Conservation (phyloP, 1,140 invertebrate species). For the Drosophila ohnishii region DNA sequence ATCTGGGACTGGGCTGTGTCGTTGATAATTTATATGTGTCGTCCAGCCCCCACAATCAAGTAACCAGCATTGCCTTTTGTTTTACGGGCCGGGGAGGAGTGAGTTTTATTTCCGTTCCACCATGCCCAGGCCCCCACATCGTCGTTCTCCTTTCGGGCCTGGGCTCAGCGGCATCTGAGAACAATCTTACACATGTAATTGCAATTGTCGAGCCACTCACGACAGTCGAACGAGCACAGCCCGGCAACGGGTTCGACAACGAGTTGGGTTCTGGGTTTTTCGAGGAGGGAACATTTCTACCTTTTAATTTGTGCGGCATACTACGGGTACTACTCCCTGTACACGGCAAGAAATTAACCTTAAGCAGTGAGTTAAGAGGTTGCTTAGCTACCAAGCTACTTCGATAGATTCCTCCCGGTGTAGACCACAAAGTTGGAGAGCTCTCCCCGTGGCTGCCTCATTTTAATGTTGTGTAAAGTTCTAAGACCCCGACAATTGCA, state of each 20-base stretch:
- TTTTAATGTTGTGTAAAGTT: constrained; percentile 76
- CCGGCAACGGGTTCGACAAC: constrained; percentile 49
- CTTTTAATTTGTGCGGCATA: constrained; percentile 79
- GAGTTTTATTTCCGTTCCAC: constrained; percentile 74
- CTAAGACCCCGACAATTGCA: constrained; percentile 68
- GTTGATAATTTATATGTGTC: constrained; percentile 79
- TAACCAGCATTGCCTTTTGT: constrained; percentile 65
- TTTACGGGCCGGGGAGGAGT: constrained; percentile 53
- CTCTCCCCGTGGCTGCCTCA: constrained; percentile 45
- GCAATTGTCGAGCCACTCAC: constrained; percentile 69
- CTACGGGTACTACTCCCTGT: constrained; percentile 21
- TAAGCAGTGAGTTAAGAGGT: no score
- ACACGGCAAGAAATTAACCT: constrained; percentile 1
- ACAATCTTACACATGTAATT: constrained; percentile 75
- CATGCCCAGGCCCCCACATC: constrained; percentile 68
- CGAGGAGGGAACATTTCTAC: constrained; percentile 39
- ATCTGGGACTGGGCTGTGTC: constrained; percentile 45
- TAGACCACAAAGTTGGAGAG: not conserved
- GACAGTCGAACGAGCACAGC: constrained; percentile 39
- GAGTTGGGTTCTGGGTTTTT: constrained; percentile 39
- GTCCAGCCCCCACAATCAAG: constrained; percentile 80
- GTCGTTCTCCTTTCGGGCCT: constrained; percentile 55
- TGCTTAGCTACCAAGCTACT: not conserved
- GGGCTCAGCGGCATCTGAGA: constrained; percentile 39
- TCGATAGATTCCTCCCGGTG: not conserved